Base-by-base conservation (phyloP, 2,797 vertebrate genomes). In the Girardinus metallicus region DNA sequence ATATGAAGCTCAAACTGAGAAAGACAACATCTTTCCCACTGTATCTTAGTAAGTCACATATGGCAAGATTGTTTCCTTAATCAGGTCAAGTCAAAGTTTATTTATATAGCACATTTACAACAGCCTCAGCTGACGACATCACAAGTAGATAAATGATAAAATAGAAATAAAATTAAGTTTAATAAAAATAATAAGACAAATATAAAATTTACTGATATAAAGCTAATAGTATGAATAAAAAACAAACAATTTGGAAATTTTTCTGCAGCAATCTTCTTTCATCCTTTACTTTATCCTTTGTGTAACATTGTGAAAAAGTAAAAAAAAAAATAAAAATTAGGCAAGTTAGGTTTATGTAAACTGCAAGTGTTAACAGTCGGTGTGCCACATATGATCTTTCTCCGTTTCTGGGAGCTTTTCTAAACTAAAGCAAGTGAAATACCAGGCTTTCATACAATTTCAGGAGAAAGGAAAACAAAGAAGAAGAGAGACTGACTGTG, bases 351-450 rank as follows among this genome's bases (percentile, higher is more conserved):
- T 62, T 62, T 34, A 62, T 34, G 60, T 34, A 62, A 39, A 18
- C 18, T 64, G 11, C 66, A 11, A 21, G 3, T 23, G 8, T 39
- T 66, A 66, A 66, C 62, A 64, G 31, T 21, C 0, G 11, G 72
- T 76, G 60, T 79, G 73, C 75, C 47, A 74, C 47, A 80, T 70
- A 36, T 80, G 80, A 66, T 73, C 83, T 81, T 87, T n/a, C 80
- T 90, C 89, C 78, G 89, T 88, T 81, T 86, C 47, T 46, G 73
- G 75, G 60, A 83, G 81, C 75, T 83, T 76, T 80, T 78, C 78
- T 44, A 60, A n/a, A 43, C 39, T 15, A 2, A 70, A 41, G 10
- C 62, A 68, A 68, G 18, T 5, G 7, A 41, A 66, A 43, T 43
- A 8, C 41, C 41, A n/a, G 26, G 41, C 5, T 29, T n/a, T 16